These are phyloP conservation scores for Sisyra terminalis DNA, from an alignment of 2,888 invertebrate genomes.

Conservation along the genomic window DNA sequence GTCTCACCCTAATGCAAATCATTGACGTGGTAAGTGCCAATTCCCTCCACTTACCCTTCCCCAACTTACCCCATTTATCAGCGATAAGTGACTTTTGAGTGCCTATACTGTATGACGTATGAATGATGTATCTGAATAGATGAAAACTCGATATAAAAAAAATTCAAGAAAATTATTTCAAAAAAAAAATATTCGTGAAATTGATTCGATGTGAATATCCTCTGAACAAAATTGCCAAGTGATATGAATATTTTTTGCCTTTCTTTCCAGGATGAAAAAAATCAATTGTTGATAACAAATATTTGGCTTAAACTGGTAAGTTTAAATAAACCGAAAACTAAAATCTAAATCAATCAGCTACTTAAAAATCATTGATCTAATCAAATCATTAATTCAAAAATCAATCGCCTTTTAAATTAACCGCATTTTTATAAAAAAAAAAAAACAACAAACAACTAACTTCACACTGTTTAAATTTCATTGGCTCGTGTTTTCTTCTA, in stretches of 20 bases:
- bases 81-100: neutral
- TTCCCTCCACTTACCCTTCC: neutral
- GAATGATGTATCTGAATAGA: neutral
- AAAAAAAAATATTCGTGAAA: neutral
- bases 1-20: slow-evolving; percentile 94
- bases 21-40: slow-evolving; percentile 78
- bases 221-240: neutral
- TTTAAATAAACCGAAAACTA: slow-evolving; percentile 16
- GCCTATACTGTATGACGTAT: too few species aligned
- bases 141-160: neutral
- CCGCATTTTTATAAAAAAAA: too few species aligned
- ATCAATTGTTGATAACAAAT: slow-evolving; percentile 91
- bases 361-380: too few species aligned
- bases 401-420: slow-evolving; percentile 3
- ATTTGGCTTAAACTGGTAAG: slow-evolving; percentile 94
- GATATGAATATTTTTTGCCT: slow-evolving; percentile 15
- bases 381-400: neutral
- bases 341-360: too few species aligned
- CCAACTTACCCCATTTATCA: neutral
- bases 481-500: too few species aligned
- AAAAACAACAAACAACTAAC: too few species aligned
- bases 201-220: neutral
- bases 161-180: neutral
- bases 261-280: slow-evolving; percentile 81
- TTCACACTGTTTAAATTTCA: too few species aligned